Evolutionary conservation across 2,113 vertebrate species (phyloP), one percentile per base, ranked within the genome.

Genomic region (Synodontis membranacea): DNA sequence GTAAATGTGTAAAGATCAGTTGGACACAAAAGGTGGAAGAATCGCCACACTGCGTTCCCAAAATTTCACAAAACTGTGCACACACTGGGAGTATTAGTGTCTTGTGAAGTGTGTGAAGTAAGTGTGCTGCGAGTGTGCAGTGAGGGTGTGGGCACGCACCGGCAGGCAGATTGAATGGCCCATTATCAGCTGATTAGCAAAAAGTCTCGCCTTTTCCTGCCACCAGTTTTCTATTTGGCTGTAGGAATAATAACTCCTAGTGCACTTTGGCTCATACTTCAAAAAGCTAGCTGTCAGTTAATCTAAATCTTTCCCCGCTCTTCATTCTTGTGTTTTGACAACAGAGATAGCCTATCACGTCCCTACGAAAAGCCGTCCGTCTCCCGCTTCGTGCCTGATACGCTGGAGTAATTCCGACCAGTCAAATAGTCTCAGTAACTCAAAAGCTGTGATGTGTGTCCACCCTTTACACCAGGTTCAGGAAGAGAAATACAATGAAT

Each of bases 321-420:
- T 94, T 95, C 94, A 95, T 94, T 96, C 94, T 92, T 93, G 88
- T 95, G 93, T 95, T 95, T 95, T 95, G 92, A 95, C 94, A 95
- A 95, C 95, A 95, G 94, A 94, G 95, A 96, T 95, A 96, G 88
- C 86, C 88, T 95, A 96, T 95, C 95, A 87, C 92, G 91, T 94
- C 92, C 91, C 91, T n/a, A 91, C 93, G 93, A 92, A 92, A 92
- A 91, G 90, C 91, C 88, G 92, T 84, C 92, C 62, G 91, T 91
- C 93, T 95, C 92, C 92, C 84, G 90, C 91, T 92, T 92, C 87
- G 91, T 93, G 90, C 91, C 90, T 11, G 91, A 92, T 92, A 92
- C 80, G 92, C 88, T 92, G 66, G 86, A 93, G 83, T 87, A 83
- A 87, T 87, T 87, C 58, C 87, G 87, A 88, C 88, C 87, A 84